Conservation (phyloP, 2,797 vertebrate genomes). For the Tokudaia tokunoshimensis region DNA sequence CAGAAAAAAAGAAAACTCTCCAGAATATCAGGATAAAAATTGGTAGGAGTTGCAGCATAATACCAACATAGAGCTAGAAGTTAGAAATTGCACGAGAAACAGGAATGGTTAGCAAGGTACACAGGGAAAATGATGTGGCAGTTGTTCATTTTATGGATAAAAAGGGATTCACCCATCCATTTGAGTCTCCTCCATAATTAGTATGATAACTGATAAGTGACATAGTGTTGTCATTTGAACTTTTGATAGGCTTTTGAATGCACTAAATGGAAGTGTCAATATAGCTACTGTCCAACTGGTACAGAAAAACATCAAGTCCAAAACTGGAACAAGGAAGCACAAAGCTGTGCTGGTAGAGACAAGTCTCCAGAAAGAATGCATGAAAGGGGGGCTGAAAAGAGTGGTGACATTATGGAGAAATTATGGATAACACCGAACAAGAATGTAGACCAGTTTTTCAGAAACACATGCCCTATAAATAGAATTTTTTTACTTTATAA, state of each 20-base stretch:
- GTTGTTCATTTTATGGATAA: neutral
- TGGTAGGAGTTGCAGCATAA: neutral
- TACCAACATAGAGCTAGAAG: constrained; percentile 1
- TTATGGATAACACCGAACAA: neutral
- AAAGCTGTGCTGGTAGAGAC: neutral
- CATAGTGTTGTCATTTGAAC: neutral
- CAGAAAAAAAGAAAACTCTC: constrained; percentile 1
- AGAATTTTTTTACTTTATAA: neutral
- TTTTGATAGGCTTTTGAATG: constrained; percentile 46
- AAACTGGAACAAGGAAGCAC: constrained; percentile 4
- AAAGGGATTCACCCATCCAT: neutral
- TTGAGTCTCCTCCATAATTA: neutral
- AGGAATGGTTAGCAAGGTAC: neutral
- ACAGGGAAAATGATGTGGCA: constrained; percentile 1
- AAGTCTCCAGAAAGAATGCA: neutral
- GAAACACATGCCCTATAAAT: neutral
- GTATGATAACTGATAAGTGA: constrained; percentile 7
- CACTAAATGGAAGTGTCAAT: constrained; percentile 17
- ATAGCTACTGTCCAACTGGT: neutral
- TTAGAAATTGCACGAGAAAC: neutral
- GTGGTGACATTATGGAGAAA: neutral
- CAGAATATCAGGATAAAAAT: constrained; percentile 36
- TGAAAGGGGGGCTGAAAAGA: neutral
- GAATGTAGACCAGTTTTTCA: neutral
- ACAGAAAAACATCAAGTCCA: constrained; percentile 3